A percentile compares a stretch with the other conserved stretches of the same genome.
Evolutionary conservation across 2,113 vertebrate genomes (phyloP).

Genomic region (Myiozetetes cayanensis): DNA sequence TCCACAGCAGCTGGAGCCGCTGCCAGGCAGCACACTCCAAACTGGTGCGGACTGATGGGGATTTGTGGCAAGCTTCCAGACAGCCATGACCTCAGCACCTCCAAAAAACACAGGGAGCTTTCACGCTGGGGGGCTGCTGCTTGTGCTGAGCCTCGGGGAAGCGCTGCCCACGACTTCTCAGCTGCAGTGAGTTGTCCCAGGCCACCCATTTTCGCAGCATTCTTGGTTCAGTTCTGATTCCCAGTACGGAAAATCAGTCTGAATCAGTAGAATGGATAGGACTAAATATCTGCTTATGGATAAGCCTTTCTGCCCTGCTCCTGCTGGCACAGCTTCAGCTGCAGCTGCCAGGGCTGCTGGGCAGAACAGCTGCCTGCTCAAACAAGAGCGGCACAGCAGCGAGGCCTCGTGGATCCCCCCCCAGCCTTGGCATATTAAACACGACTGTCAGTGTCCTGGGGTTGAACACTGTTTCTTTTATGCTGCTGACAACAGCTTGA

Average conservation of each 20-base stretch:
- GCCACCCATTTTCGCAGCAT: background rate
- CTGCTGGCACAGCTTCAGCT: constrained; percentile 2
- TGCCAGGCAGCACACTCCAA: background rate
- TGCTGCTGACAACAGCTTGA: constrained; percentile 5
- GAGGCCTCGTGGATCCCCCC: background rate
- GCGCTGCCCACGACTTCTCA: background rate
- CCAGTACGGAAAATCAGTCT: background rate
- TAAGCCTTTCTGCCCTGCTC: background rate
- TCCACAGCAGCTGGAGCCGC: background rate
- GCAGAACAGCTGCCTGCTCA: constrained; percentile 27
- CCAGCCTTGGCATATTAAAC: background rate
- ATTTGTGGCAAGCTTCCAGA: background rate
- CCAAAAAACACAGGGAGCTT: background rate
- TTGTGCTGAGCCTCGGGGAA: background rate
- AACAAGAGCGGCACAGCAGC: background rate
- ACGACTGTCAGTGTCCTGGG: background rate
- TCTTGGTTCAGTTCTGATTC: background rate
- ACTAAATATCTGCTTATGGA: background rate
- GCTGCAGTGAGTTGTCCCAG: background rate
- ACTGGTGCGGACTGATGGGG: background rate
- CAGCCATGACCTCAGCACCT: background rate
- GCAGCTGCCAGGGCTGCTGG: constrained; percentile 22
- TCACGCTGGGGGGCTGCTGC: background rate
- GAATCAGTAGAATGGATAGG: background rate
- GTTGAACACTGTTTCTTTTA: constrained; percentile 3